Percentiles rank a stretch among this genome's conserved stretches.
Evolutionary conservation across 2,888 invertebrate genomes (phyloP).

Genomic region (Deilephila porcellus): DNA sequence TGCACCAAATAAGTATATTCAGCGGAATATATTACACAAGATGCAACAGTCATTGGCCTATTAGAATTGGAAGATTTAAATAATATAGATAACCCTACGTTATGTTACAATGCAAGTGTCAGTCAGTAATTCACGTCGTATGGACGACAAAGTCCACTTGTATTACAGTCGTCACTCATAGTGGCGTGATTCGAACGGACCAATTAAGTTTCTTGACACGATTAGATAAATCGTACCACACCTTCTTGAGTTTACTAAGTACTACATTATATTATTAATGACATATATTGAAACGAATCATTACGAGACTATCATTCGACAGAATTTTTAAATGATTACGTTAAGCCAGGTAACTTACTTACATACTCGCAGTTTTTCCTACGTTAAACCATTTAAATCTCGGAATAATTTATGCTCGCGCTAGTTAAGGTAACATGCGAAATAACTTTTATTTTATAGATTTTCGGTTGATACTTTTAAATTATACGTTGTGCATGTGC

Average conservation of each 20-base stretch:
- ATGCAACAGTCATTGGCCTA: constrained; percentile 40
- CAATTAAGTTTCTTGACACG: constrained; percentile 67
- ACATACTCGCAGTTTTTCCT: background rate
- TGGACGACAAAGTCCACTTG: constrained; percentile 63
- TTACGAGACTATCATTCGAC: background rate
- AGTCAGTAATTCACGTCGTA: constrained; percentile 36
- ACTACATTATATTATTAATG: background rate
- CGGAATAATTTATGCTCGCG: background rate
- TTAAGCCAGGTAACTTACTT: background rate
- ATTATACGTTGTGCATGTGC: no score
- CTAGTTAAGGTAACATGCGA: background rate
- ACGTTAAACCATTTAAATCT: background rate
- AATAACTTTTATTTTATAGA: background rate
- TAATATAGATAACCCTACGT: constrained; percentile 34
- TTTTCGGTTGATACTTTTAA: background rate
- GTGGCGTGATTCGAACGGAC: constrained; percentile 77
- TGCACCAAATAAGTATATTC: background rate
- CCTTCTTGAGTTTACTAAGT: constrained; percentile 37
- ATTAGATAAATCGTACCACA: constrained; percentile 68
- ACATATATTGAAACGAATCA: background rate
- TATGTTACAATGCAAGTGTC: constrained; percentile 33
- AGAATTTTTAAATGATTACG: no score
- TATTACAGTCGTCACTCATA: constrained; percentile 63
- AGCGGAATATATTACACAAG: background rate
- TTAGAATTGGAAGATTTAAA: constrained; percentile 35